Evolutionary conservation across 2,888 invertebrate genomes (phyloP), one percentile per base, ranked within the genome.

Genomic region (Drosophila mercatorum): DNA sequence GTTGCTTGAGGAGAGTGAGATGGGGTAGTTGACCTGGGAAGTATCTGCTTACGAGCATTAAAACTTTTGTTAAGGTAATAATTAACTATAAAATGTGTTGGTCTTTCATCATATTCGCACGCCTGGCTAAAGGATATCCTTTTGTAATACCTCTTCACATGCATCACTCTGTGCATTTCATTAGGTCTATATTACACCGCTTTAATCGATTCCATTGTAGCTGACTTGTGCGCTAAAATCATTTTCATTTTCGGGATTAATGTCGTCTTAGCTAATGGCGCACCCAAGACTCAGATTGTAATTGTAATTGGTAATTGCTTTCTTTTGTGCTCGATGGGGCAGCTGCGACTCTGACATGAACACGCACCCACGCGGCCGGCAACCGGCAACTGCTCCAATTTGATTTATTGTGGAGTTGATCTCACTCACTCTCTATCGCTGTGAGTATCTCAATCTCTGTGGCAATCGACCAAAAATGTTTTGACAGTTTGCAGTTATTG

Each of bases 401-500:
- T 88, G 80, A 84, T 84, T 80, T 85, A 68, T 58, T 70, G 65
- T 56, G 60, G 34, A 65, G 38, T 55, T 31, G 57, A 53, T n/a
- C 51, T 51, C 51, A 7, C 51, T 51, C 51, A 2, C 34, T 17
- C 51, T 31, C 49, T 8, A 6, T 14, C 47, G n/a, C n/a, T 11
- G 31, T n/a, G 5, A 11, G 34, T 51, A 17, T 38, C 53, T 38
- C 53, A 26, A 51, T 44, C 55, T 34, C 26, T 49, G 53, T 44
- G 52, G 65, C 34, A 46, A 46, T 26, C 65, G 78, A 78, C 74
- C 81, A 89, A 81, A 84, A 80, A 73, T 88, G 72, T 85, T 87
- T 85, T 85, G 87, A 89, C 90, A 91, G 86, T 91, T 91, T 89
- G 87, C 88, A 84, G 89, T 89, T 90, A 81, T 90, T 80, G 81